Conservation (phyloP, 2,888 invertebrate species). For the Troilus luridus region DNA sequence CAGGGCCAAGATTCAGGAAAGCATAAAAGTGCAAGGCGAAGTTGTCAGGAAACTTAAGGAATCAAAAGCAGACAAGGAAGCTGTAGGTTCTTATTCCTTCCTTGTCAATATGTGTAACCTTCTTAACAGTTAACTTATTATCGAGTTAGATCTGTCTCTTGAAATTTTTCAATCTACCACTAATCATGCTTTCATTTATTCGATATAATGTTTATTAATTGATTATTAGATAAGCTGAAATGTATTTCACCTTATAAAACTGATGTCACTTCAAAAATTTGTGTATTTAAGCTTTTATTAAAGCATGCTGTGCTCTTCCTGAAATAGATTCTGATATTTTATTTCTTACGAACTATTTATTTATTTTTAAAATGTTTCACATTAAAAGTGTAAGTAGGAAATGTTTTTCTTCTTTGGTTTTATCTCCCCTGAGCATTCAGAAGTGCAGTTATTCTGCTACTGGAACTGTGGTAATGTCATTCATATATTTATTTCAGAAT, state of each 20-base stretch:
- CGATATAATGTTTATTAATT: background rate
- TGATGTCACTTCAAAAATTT: background rate
- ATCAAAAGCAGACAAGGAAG: slow-evolving; percentile 82
- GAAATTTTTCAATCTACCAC: too few species aligned
- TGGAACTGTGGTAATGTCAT: background rate
- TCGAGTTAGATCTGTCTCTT: background rate
- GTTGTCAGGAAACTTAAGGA: slow-evolving; percentile 85
- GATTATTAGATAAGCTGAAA: background rate
- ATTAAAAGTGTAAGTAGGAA: background rate
- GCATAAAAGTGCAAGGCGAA: slow-evolving; percentile 83
- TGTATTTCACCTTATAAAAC: background rate
- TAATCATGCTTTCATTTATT: background rate
- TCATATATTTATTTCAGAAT: background rate
- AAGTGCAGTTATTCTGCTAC: background rate
- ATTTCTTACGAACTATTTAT: background rate
- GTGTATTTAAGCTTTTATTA: background rate
- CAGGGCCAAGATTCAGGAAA: slow-evolving; percentile 68
- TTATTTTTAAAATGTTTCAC: background rate
- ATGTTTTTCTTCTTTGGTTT: background rate
- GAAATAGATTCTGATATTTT: background rate
- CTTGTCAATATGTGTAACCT: slow-evolving; percentile 56
- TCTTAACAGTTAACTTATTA: slow-evolving; percentile 9
- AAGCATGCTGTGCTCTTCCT: background rate
- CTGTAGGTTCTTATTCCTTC: slow-evolving; percentile 68
- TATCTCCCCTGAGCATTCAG: background rate